Conservation (phyloP, 2,888 invertebrate species). For the Romanomermis culicivorax region DNA sequence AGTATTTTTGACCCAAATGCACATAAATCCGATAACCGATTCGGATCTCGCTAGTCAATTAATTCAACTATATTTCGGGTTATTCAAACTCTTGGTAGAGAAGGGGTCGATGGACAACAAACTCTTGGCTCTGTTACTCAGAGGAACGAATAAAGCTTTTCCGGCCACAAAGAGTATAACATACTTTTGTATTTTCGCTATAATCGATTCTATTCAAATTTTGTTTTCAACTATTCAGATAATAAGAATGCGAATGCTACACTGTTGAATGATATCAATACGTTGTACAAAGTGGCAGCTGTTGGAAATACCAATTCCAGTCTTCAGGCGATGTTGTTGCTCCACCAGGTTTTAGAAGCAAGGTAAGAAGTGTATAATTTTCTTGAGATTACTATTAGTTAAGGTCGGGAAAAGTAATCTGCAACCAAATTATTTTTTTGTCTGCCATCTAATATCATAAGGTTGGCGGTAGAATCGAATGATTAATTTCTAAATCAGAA, state of each 20-base stretch:
- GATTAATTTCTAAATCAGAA: too few species aligned
- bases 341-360: conserved; percentile 42
- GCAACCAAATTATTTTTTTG: too few species aligned
- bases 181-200: too few species aligned
- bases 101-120: conserved; percentile 46
- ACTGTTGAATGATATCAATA: conserved; percentile 45
- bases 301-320: conserved; percentile 49
- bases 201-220: too few species aligned
- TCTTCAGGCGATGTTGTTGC: conserved; percentile 40
- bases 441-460: too few species aligned
- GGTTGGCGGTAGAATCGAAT: too few species aligned
- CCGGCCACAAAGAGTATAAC: conserved; percentile 49
- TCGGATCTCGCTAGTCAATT: conserved; percentile 54
- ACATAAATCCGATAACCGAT: conserved; percentile 41
- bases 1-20: conserved; percentile 69
- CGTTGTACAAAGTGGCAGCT: conserved; percentile 58
- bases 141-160: conserved; percentile 61
- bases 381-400: neutral
- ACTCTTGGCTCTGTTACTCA: conserved; percentile 58
- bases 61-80: conserved; percentile 73
- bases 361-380: conserved; percentile 5
- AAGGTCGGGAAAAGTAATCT: neutral
- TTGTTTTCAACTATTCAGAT: too few species aligned
- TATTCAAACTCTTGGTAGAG: conserved; percentile 76
- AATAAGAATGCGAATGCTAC: conserved; percentile 30